These are phyloP conservation scores for Toxostoma redivivum DNA, from an alignment of 2,113 vertebrate genomes.

Conservation along the genomic window DNA sequence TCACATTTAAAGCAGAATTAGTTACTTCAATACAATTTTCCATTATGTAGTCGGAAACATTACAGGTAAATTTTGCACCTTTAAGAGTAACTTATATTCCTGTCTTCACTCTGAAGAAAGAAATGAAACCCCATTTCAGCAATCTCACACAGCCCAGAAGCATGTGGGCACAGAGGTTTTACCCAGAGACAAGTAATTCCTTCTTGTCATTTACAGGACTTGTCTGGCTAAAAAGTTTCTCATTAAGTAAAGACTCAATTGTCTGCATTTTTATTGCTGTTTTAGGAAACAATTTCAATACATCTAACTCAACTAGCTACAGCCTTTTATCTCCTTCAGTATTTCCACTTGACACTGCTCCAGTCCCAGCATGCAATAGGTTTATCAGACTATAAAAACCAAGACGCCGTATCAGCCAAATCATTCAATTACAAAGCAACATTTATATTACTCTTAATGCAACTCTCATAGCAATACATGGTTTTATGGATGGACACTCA, in stretches of 20 bases:
- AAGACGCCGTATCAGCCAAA: neutral
- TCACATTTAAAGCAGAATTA: neutral
- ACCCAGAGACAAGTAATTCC: neutral
- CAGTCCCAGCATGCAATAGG: neutral
- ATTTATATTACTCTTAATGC: neutral
- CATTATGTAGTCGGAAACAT: neutral
- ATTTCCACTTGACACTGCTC: neutral
- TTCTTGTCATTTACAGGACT: neutral
- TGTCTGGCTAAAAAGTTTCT: neutral
- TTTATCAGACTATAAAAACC: neutral
- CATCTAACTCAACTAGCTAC: neutral
- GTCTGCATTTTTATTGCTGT: neutral
- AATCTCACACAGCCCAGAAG: neutral
- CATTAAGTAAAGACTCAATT: neutral
- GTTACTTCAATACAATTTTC: neutral
- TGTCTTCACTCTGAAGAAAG: neutral
- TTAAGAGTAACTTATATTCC: neutral
- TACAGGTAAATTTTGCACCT: neutral
- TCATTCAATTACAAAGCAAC: neutral
- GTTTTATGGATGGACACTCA: neutral
- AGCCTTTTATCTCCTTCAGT: neutral
- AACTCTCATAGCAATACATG: neutral
- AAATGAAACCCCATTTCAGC: neutral
- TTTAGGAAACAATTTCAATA: neutral
- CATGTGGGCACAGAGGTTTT: accelerated